These are phyloP conservation scores for Papilio polyxenes DNA, from an alignment of 1,140 invertebrate genomes.

Conservation along the genomic window DNA sequence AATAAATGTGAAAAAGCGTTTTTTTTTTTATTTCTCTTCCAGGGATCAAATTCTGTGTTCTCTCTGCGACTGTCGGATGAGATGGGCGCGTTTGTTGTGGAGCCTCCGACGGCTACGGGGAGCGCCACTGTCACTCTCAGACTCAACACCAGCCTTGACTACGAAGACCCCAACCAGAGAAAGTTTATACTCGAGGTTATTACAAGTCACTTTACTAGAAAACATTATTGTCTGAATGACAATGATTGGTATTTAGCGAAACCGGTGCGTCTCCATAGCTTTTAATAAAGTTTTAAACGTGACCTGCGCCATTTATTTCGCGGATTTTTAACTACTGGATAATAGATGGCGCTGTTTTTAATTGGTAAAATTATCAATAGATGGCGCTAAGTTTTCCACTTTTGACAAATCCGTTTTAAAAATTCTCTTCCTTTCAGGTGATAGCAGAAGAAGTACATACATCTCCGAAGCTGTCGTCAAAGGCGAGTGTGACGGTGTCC, in stretches of 20 bases:
- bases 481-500: conserved; percentile 91
- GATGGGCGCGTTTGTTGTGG: conserved; percentile 88
- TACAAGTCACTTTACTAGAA: no score
- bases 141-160: conserved; percentile 91
- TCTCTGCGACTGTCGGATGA: conserved; percentile 87
- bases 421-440: conserved; percentile 79
- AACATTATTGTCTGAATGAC: not conserved
- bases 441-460: conserved; percentile 92
- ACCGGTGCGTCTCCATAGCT: no score
- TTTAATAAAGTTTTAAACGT: not conserved
- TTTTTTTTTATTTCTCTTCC: conserved; percentile 36
- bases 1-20: no score
- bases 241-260: no score
- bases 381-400: not conserved
- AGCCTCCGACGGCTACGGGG: conserved; percentile 89
- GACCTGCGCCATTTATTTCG: not conserved
- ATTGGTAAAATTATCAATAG: not conserved
- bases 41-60: conserved; percentile 92
- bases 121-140: conserved; percentile 91
- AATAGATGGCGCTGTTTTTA: not conserved
- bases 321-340: not conserved
- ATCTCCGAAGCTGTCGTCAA: conserved; percentile 88
- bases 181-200: conserved; percentile 94
- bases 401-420: not conserved
- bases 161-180: conserved; percentile 94